Evolutionary conservation across 2,113 vertebrate genomes (phyloP).

Genomic region (Picathartes gymnocephalus): DNA sequence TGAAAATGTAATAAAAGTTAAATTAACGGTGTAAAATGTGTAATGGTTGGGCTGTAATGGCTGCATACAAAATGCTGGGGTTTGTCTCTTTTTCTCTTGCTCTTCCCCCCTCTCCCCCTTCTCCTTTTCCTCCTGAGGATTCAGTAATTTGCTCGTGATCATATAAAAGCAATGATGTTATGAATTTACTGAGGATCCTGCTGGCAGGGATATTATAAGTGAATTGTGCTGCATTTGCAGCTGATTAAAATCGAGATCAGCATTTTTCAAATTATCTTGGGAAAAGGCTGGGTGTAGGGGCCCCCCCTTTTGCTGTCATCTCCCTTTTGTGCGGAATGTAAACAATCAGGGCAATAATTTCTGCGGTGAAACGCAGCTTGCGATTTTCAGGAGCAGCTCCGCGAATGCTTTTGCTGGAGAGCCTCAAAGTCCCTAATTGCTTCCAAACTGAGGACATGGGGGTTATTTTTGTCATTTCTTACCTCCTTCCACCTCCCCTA

Average conservation of each 20-base stretch:
- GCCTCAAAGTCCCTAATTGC: neutral
- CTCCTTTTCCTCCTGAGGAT: constrained; percentile 52
- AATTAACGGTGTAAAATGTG: constrained; percentile 51
- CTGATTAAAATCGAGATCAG: constrained; percentile 63
- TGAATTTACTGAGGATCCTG: constrained; percentile 61
- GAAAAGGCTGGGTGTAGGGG: constrained; percentile 19
- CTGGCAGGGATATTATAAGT: constrained; percentile 51
- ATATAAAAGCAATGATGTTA: constrained; percentile 51
- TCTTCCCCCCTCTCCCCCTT: neutral
- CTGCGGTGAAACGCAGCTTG: neutral
- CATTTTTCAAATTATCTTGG: constrained; percentile 66
- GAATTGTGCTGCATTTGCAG: constrained; percentile 69
- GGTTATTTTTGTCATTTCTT: neutral
- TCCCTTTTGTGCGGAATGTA: constrained; percentile 42
- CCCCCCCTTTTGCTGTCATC: constrained; percentile 33
- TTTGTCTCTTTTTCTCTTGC: neutral
- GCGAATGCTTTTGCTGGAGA: neutral
- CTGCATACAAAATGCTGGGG: neutral
- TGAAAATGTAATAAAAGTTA: constrained; percentile 43
- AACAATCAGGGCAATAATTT: constrained; percentile 42
- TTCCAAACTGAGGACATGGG: neutral
- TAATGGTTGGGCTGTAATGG: neutral
- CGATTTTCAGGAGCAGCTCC: neutral
- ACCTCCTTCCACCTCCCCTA: neutral
- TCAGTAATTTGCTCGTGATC: constrained; percentile 54